Evolutionary conservation across 92 coral and sea anemone species (phyloP), one percentile per base, ranked within the genome.

Genomic region (Bergia sp.): DNA sequence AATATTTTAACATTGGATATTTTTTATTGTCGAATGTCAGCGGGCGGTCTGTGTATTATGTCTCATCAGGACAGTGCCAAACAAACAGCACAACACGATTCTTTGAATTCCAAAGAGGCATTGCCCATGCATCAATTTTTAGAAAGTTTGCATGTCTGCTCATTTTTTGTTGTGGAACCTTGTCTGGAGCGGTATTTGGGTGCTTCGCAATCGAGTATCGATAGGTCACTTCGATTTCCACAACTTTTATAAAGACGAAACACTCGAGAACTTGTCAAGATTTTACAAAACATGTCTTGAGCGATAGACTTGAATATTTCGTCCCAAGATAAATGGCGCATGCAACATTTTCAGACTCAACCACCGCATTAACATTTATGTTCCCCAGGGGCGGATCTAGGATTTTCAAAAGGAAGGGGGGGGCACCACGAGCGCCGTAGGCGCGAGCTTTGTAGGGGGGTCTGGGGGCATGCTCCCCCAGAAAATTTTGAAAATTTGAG

Each of bases 51-150:
- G 15, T 78, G 29, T 6, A 16, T 38, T 50, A 5, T 40, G 50
- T n/a, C 43, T 82, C 65, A 37, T 65, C 76, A 41, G 75, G 41
- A 39, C 64, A 64, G 86, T 40, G 1, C 86, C 65, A 82, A 82
- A n/a, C 42, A 82, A 82, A 82, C 86, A 13, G 13, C 76, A 82
- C 57, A 43, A 66, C 55, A 39, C 76, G 44, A 61, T 69, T 64
- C 44, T 82, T 82, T 76, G 37, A 82, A 82, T 38, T 66, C 71
- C 86, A 6, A 82, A 66, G 76, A 82, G 38, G 76, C 18, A 38
- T 0, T 76, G 5, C 8, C 53, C 53, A 47, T 8, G 8, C 29
- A 29, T 29, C 29, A 29, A 47, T 4, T 4, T 47, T 47, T 47
- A 8, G n/a, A 47, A 76, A 3, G 40, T 76, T 78, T 78, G 61